A percentile compares a stretch with the other conserved stretches of the same genome.
Conservation (phyloP, 2,888 invertebrate genomes). For the Carpatolechia fugitivella region DNA sequence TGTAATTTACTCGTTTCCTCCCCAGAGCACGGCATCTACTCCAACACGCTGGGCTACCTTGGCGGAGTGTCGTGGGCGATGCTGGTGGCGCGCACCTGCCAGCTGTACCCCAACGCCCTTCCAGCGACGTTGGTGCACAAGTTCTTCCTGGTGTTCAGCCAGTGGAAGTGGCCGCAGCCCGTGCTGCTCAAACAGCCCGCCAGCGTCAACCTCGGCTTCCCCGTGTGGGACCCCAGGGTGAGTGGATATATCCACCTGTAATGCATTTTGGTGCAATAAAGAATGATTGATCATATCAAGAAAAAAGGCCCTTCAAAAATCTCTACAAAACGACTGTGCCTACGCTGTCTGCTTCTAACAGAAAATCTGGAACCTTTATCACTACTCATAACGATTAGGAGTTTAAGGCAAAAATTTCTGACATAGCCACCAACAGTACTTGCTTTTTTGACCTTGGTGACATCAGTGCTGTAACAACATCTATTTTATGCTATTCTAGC, state of each 20-base stretch:
- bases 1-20: too few species aligned
- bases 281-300: too few species aligned
- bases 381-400: too few species aligned
- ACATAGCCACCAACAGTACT: too few species aligned
- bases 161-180: slow-evolving; percentile 99
- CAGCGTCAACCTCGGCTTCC: slow-evolving; percentile 91
- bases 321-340: too few species aligned
- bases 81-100: slow-evolving; percentile 98
- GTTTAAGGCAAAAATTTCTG: too few species aligned
- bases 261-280: neutral
- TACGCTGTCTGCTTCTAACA: too few species aligned
- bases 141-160: slow-evolving; percentile 98
- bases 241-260: slow-evolving; percentile 36
- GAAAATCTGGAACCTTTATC: too few species aligned
- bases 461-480: too few species aligned
- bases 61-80: slow-evolving; percentile 99
- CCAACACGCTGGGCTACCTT: slow-evolving; percentile 97
- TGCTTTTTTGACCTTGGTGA: too few species aligned
- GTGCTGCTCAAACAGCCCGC: slow-evolving; percentile 96
- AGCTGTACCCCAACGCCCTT: slow-evolving; percentile 97
- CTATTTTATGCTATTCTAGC: too few species aligned
- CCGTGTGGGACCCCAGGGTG: slow-evolving; percentile 98
- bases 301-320: too few species aligned
- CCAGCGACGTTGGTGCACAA: slow-evolving; percentile 97
- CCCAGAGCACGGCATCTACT: slow-evolving; percentile 97